Evolutionary conservation across 2,797 vertebrate genomes (phyloP).

Genomic region (Acanthiza pusilla): DNA sequence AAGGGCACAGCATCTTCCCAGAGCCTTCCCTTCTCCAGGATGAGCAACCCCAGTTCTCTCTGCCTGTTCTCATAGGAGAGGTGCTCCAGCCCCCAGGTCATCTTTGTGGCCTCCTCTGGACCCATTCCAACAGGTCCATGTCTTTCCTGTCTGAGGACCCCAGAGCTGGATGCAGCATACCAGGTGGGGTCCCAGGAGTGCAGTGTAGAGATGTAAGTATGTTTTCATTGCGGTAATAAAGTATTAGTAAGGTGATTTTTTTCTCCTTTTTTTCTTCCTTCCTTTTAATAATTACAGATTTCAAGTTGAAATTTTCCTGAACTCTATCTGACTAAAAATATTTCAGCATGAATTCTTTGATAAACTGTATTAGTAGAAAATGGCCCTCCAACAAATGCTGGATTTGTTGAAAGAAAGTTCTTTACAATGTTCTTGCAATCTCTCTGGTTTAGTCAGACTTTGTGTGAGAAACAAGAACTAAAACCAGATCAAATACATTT

Average conservation of each 20-base stretch:
- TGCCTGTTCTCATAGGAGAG: not conserved
- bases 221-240: conserved; percentile 64
- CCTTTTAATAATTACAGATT: conserved; percentile 59
- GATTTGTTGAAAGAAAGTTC: not conserved
- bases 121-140: not conserved
- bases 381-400: not conserved
- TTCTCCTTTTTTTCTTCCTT: not conserved
- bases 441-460: not conserved
- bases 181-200: not conserved
- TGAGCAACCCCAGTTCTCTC: not conserved
- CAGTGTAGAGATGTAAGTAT: not conserved
- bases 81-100: not conserved
- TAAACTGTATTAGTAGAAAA: conserved; percentile 39
- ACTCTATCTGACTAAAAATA: conserved; percentile 32
- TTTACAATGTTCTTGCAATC: not conserved
- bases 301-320: conserved; percentile 44
- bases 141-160: too few species aligned
- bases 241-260: not conserved
- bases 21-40: not conserved
- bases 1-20: not conserved
- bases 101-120: not conserved
- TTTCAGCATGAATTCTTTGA: conserved; percentile 29
- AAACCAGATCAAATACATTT: not conserved
- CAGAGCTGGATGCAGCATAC: not conserved
- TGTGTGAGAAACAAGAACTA: not conserved